Conservation (phyloP, 2,797 vertebrate species). For the Lacerta viridis region DNA sequence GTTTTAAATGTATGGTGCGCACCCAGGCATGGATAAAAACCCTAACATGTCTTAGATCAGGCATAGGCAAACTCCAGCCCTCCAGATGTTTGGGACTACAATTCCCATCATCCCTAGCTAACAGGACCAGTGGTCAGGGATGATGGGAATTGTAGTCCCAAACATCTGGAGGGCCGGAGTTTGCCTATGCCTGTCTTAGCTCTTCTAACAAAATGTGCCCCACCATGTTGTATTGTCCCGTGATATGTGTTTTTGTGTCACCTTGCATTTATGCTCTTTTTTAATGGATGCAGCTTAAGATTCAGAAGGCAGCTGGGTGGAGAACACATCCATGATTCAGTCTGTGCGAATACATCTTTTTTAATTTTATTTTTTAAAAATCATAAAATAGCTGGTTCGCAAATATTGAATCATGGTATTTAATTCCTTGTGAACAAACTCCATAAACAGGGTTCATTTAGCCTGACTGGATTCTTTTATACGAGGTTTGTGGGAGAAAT, state of each 20-base stretch:
- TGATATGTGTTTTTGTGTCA: background rate
- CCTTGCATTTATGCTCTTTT: background rate
- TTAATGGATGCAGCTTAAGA: background rate
- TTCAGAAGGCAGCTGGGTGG: background rate
- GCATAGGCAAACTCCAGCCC: too few relatives aligned
- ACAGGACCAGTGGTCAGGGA: too few relatives aligned
- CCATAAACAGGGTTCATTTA: background rate
- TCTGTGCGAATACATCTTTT: background rate
- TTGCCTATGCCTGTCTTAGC: background rate
- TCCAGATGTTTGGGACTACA: too few relatives aligned
- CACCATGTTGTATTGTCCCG: background rate
- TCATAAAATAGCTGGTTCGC: background rate
- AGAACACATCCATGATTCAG: background rate
- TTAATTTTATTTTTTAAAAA: background rate
- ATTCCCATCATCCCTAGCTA: too few relatives aligned
- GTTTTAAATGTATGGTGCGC: too few relatives aligned
- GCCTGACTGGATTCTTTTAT: slow-evolving; percentile 10
- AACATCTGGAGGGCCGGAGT: too few relatives aligned
- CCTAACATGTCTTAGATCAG: background rate
- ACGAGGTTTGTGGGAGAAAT: background rate
- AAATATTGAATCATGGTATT: background rate
- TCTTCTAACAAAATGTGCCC: background rate
- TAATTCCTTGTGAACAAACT: slow-evolving; percentile 15
- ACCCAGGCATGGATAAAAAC: background rate
- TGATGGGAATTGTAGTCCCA: too few relatives aligned